A percentile compares a stretch with the other conserved stretches of the same genome.
Evolutionary conservation across 1,140 invertebrate species (phyloP).

Genomic region (Platorchestia sp.): DNA sequence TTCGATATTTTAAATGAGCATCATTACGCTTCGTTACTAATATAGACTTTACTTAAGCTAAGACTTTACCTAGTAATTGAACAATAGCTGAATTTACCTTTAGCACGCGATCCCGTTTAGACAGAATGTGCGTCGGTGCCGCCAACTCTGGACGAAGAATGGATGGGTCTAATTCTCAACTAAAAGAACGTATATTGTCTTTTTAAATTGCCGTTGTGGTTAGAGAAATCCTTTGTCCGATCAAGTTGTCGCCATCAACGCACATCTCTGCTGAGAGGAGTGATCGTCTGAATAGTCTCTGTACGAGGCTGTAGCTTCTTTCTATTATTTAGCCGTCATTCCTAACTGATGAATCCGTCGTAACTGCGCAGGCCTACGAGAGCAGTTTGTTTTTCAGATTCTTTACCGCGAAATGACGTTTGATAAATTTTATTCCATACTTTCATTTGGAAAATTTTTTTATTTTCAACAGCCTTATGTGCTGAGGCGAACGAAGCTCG

Average conservation of each 20-base stretch:
- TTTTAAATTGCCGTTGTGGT: neutral
- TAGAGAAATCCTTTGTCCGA: neutral
- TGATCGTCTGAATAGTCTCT: neutral
- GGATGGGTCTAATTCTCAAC: neutral
- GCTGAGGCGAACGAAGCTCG: neutral
- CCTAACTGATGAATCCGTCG: neutral
- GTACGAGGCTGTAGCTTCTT: neutral
- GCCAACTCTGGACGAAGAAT: neutral
- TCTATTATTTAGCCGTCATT: neutral
- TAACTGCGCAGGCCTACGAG: neutral
- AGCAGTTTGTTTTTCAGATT: neutral
- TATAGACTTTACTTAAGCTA: slow-evolving; percentile 46
- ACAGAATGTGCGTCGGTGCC: neutral
- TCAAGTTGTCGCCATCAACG: neutral
- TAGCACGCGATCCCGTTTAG: neutral
- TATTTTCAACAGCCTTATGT: neutral
- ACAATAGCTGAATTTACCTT: slow-evolving; percentile 35
- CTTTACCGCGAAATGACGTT: neutral
- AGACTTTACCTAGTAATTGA: slow-evolving; percentile 42
- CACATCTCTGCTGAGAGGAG: neutral
- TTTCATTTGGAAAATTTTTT: neutral
- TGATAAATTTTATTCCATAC: neutral
- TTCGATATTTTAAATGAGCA: slow-evolving; percentile 52
- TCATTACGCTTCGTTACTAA: slow-evolving; percentile 54
- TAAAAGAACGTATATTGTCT: neutral